These are phyloP conservation scores for Camptogramma bilineatum DNA, from an alignment of 2,888 invertebrate species.

Conservation along the genomic window DNA sequence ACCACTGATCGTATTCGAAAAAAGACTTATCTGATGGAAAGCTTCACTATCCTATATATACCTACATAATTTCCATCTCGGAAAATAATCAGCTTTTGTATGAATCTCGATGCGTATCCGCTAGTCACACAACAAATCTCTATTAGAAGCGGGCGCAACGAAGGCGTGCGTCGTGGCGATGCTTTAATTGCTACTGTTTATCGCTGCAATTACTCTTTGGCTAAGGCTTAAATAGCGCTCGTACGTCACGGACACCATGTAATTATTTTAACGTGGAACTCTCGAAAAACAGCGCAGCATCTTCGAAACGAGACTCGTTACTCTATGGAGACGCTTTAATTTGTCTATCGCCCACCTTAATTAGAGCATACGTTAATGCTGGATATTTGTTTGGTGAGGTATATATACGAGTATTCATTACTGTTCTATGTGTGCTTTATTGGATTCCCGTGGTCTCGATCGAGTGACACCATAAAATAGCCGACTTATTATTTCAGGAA, in stretches of 20 bases:
- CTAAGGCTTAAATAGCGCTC: slow-evolving; percentile 79
- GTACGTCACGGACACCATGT: slow-evolving; percentile 81
- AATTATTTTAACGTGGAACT: slow-evolving; percentile 82
- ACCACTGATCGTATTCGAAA: too few species aligned
- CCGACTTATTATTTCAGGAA: not conserved
- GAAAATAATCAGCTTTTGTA: not conserved
- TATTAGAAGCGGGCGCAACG: slow-evolving; percentile 76
- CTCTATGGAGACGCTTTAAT: slow-evolving; percentile 67
- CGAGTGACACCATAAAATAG: not conserved
- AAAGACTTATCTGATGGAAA: too few species aligned
- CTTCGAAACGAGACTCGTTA: slow-evolving; percentile 62
- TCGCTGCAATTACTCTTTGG: slow-evolving; percentile 80
- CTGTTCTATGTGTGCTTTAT: not conserved
- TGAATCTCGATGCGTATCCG: too few species aligned
- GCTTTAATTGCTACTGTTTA: slow-evolving; percentile 84
- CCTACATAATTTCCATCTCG: too few species aligned
- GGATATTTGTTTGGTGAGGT: slow-evolving; percentile 36
- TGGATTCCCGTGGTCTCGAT: too few species aligned
- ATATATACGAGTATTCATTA: slow-evolving; percentile 27
- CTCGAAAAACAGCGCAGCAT: slow-evolving; percentile 74
- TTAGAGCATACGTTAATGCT: slow-evolving; percentile 55
- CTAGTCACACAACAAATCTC: slow-evolving; percentile 33
- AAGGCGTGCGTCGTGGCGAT: slow-evolving; percentile 83
- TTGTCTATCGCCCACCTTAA: slow-evolving; percentile 69
- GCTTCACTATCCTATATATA: too few species aligned